Evolutionary conservation across 2,888 invertebrate species (phyloP).

Genomic region (Harpalus rufipes): DNA sequence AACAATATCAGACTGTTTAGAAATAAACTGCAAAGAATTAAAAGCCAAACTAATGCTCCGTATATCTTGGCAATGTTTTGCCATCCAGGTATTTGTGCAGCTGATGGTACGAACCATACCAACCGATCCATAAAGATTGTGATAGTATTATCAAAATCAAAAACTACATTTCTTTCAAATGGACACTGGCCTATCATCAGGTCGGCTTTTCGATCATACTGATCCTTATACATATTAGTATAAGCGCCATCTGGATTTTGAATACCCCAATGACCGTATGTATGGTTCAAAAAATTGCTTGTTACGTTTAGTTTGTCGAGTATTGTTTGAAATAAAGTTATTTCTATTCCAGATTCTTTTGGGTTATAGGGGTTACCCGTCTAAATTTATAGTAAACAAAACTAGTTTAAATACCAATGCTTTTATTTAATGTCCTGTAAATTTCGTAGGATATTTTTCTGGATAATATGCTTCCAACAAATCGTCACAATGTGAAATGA

Average conservation of each 20-base stretch:
- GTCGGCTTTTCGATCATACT: background rate
- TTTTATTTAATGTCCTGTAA: conserved; percentile 7
- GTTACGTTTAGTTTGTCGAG: conserved; percentile 12
- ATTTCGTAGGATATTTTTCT: conserved; percentile 6
- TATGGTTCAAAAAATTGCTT: background rate
- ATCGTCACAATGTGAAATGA: background rate
- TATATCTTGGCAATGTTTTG: too few species aligned
- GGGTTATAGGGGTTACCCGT: conserved; percentile 53
- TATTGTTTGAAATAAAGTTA: conserved; percentile 36
- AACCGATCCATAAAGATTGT: too few species aligned
- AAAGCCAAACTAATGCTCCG: too few species aligned
- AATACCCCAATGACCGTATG: conserved; percentile 11
- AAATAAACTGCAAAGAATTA: background rate
- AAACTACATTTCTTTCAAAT: too few species aligned
- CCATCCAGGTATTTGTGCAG: too few species aligned
- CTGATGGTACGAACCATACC: too few species aligned
- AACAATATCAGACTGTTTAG: background rate
- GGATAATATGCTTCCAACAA: background rate
- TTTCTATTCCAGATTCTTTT: background rate
- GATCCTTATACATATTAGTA: background rate
- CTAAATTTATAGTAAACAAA: conserved; percentile 65
- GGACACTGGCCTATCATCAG: too few species aligned
- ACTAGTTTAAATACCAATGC: background rate
- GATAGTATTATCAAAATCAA: too few species aligned
- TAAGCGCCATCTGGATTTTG: conserved; percentile 7